Evolutionary conservation across 2,113 vertebrate genomes (phyloP), one percentile per base, ranked within the genome.

Genomic region (Naja naja): DNA sequence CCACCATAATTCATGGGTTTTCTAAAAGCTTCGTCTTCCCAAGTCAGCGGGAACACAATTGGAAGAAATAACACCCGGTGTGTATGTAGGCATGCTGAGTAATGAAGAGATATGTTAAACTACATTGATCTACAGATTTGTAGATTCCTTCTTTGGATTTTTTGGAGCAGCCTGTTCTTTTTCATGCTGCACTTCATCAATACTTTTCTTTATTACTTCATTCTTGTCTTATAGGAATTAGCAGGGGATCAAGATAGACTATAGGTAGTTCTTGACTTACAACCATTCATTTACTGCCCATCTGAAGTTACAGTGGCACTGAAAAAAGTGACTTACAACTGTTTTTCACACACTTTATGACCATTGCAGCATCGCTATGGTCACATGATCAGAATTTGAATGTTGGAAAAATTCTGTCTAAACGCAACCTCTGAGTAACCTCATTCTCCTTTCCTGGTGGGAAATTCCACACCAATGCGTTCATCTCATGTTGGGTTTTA

Each of bases 81-180:
- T 0, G 0, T 90, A 16, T 1, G 8, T 53, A 27, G 0, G 1
- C 55, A 34, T 16, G 3, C 39, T 0, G 12, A 45, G 54, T 34
- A 74, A 43, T 20, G 22, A 43, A 56, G n/a, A 2, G 9, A 12
- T 49, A 45, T 56, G 25, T 25, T 74, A 45, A 49, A 53, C 25
- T 23, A n/a, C 86, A n/a, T 49, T 86, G 45, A 16, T n/a, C 27
- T 87, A 16, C 30, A 53, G 23, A 87, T 87, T 53, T 6, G 47
- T 30, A 87, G 49, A 87, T 74, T 74, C n/a, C 14, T 34, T 34
- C n/a, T 7, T 30, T 23, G 5, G 10, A 7, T 56, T 56, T 56
- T 74, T 34, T 18, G 34, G 64, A 74, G 64, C 14, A 18, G 64
- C n/a, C n/a, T 74, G 30, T 74, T 5, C 64, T 69, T 74, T 74